These are phyloP conservation scores for Marmota monax DNA, from an alignment of 2,113 vertebrate genomes.

Conservation along the genomic window DNA sequence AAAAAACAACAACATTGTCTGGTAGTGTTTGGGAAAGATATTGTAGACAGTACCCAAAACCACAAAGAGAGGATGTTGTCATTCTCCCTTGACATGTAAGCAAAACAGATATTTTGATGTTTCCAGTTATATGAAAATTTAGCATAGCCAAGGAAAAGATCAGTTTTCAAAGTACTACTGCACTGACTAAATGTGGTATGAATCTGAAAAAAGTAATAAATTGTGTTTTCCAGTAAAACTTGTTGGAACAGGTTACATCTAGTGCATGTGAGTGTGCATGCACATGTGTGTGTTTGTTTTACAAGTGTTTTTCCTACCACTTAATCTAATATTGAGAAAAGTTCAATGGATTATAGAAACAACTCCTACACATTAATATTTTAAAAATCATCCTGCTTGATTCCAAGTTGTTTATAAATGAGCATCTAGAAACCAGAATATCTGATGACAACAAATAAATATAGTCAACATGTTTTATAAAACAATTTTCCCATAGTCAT, in stretches of 20 bases:
- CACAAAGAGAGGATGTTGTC: conserved; percentile 65
- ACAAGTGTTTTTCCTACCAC: conserved; percentile 25
- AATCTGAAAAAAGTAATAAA: conserved; percentile 62
- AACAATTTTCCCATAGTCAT: background rate
- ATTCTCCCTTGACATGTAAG: conserved; percentile 54
- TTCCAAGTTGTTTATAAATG: conserved; percentile 27
- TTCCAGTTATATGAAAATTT: conserved; percentile 47
- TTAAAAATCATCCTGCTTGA: conserved; percentile 19
- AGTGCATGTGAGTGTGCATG: background rate
- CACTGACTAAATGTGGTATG: conserved; percentile 58
- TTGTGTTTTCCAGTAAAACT: background rate
- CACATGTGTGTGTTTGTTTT: background rate
- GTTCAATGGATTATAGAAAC: background rate
- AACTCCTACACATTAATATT: background rate
- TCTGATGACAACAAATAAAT: background rate
- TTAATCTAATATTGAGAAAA: conserved; percentile 40
- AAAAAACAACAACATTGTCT: conserved; percentile 5
- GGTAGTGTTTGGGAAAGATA: conserved; percentile 53
- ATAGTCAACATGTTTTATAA: background rate
- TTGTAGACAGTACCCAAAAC: conserved; percentile 57
- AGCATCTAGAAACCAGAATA: conserved; percentile 11
- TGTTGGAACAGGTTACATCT: conserved; percentile 39
- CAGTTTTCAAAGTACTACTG: conserved; percentile 51
- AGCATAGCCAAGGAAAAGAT: conserved; percentile 57
- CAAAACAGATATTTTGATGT: conserved; percentile 70